These are phyloP conservation scores for Temnothorax curvispinosus DNA, from an alignment of 1,140 invertebrate genomes.

Conservation along the genomic window DNA sequence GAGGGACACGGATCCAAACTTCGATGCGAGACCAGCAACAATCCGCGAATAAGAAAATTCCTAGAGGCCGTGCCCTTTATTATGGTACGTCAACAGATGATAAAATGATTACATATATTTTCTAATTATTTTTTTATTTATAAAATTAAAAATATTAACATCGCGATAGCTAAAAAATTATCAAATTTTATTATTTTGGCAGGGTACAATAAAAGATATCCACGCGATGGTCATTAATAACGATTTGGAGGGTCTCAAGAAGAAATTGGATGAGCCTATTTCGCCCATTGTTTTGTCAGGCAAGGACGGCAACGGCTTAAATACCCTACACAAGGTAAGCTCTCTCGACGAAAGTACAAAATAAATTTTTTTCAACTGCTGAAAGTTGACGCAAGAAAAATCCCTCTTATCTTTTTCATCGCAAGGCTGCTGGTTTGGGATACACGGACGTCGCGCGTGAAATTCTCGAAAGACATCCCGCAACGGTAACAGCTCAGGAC, in stretches of 20 bases:
- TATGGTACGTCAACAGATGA: constrained; percentile 88
- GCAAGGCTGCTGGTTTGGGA: constrained; percentile 92
- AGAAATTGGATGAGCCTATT: constrained; percentile 89
- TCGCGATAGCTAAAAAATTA: not conserved
- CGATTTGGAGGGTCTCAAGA: constrained; percentile 90
- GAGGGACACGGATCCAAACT: constrained; percentile 94
- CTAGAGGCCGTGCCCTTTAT: constrained; percentile 94
- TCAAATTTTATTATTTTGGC: constrained; percentile 29
- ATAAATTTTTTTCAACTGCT: not conserved
- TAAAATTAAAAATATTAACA: not conserved
- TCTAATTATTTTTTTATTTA: not conserved
- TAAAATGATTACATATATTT: not conserved
- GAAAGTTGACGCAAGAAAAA: not conserved
- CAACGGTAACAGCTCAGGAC: constrained; percentile 89
- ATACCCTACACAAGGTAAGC: constrained; percentile 91
- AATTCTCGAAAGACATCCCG: constrained; percentile 90
- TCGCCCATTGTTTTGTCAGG: constrained; percentile 91
- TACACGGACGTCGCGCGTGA: constrained; percentile 90
- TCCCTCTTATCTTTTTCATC: not conserved
- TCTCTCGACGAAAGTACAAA: not conserved
- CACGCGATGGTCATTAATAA: constrained; percentile 92
- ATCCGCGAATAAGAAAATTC: constrained; percentile 92
- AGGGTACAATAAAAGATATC: constrained; percentile 94
- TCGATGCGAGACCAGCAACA: constrained; percentile 93
- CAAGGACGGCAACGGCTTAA: constrained; percentile 93